Evolutionary conservation across 2,113 vertebrate species (phyloP), one percentile per base, ranked within the genome.

Genomic region (Apeltes quadracus): DNA sequence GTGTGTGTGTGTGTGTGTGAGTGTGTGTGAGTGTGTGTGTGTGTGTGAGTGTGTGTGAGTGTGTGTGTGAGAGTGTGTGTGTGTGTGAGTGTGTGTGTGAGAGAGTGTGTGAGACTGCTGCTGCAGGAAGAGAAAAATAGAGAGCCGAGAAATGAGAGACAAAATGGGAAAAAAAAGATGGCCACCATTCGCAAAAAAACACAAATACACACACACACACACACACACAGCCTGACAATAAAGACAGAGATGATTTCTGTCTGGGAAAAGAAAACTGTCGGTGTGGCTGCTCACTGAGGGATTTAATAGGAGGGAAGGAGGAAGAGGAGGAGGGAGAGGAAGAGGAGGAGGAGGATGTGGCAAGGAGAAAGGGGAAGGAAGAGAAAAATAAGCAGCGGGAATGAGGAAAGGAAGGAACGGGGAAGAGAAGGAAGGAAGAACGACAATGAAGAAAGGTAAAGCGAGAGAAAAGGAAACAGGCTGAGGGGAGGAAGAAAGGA

Each of bases 171-270:
- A 48, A 18, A 51, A 75, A 85, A 82, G 74, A 85, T 79, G 80
- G 79, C 84, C 63, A 62, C 79, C 55, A 23, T 75, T 87, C n/a
- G 15, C 63, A 53, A 39, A 81, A 61, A 25, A 65, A 10, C 51
- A 44, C 76, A 59, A 3, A 71, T 43, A 72, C 73, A 72, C 67
- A 72, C 36, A 54, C 55, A 34, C 75, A 63, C 59, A 57, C 18
- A 38, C 58, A 36, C 58, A 64, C 73, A 57, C 67, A 71, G 83
- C 68, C n/a, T 70, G 70, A 79, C 77, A 83, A 81, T 81, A 81
- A 83, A 87, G 75, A 86, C 82, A 51, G 76, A 71, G 73, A 86
- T 84, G 84, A 88, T 84, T 83, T 86, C 75, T 81, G 79, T 83
- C 83, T 85, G 82, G 68, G 68, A 69, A 73, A 43, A 65, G 71